Evolutionary conservation across 1,140 invertebrate genomes (phyloP).

Genomic region (Calliphora vicina): DNA sequence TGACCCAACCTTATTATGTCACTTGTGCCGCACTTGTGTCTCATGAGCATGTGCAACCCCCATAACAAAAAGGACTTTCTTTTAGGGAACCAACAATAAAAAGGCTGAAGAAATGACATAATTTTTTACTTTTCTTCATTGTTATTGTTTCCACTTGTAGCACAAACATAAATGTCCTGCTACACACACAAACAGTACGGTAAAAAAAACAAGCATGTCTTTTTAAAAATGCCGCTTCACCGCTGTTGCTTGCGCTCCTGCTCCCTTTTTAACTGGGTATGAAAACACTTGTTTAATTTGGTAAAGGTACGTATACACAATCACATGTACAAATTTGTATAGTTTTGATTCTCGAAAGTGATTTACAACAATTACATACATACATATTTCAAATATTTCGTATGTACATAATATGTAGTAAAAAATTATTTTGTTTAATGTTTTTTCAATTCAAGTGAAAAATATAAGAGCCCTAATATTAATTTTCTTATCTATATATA

Average conservation of each 20-base stretch:
- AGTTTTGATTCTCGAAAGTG: too few relatives aligned
- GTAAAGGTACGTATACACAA: too few relatives aligned
- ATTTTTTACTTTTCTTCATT: neutral
- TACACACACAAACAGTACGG: neutral
- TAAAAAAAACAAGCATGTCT: conserved; percentile 12
- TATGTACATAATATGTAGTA: too few relatives aligned
- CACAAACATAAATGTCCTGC: neutral
- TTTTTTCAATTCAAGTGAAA: too few relatives aligned
- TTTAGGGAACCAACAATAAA: neutral
- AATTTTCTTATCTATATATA: too few relatives aligned
- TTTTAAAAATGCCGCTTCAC: conserved; percentile 12
- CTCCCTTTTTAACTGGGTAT: neutral
- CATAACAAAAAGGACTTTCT: neutral
- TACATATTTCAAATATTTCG: too few relatives aligned
- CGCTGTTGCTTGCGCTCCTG: neutral
- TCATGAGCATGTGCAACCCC: conserved; percentile 23
- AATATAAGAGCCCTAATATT: too few relatives aligned
- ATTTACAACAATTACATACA: too few relatives aligned
- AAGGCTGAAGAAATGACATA: conserved; percentile 13
- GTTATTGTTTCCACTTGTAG: neutral
- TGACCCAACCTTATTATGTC: conserved; percentile 9
- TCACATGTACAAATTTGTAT: too few relatives aligned
- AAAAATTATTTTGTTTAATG: too few relatives aligned
- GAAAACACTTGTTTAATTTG: conserved; percentile 23
- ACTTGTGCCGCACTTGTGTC: conserved; percentile 27